Evolutionary conservation across 2,113 vertebrate species (phyloP), one percentile per base, ranked within the genome.

Genomic region (Sterrhoptilus dennistouni): DNA sequence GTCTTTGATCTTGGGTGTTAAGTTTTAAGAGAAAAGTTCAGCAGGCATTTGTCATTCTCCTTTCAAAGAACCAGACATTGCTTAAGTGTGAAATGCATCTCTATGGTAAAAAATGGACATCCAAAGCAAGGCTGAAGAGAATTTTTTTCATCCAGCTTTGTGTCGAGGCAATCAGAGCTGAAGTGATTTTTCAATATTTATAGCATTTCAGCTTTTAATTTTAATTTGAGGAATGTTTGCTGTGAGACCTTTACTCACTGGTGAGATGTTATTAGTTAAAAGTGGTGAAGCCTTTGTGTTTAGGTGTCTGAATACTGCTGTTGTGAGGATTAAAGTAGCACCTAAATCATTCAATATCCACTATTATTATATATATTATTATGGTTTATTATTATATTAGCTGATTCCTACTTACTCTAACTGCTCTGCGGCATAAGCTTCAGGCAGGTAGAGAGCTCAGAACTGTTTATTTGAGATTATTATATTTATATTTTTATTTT

Each of bases 1-100:
- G 90, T 96, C 91, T 97, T 97, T 97, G 94, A 97, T 97, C 93
- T 93, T 77, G 81, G 57, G 47, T 96, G 79, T 96, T 96, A 93
- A 76, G 42, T 88, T 91, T 96, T 93, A 70, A 94, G 87, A 86
- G 83, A 77, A 76, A 91, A 92, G 80, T 93, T 94, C 87, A 91
- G 90, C 77, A 92, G 45, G 68, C 77, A 33, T 90, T 93, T 92
- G 29, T 90, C 63, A 38, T 59, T 94, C 53, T 78, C 17, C 68
- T 89, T 90, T 16, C 66, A 87, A 79, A 82, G 44, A 83, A 54
- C 4, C 68, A 81, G 11, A 22, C 44, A 21, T 49, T 59, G 35
- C 31, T 36, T 38, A 24, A 82, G 14, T 27, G 8, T 52, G 40
- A 64, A 78, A 63, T 23, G 36, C 13, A 27, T 44, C 56, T 57